phyloP scores from a whole-genome alignment of 2,113 vertebrate genomes.

The Epinephelus moara region DNA sequence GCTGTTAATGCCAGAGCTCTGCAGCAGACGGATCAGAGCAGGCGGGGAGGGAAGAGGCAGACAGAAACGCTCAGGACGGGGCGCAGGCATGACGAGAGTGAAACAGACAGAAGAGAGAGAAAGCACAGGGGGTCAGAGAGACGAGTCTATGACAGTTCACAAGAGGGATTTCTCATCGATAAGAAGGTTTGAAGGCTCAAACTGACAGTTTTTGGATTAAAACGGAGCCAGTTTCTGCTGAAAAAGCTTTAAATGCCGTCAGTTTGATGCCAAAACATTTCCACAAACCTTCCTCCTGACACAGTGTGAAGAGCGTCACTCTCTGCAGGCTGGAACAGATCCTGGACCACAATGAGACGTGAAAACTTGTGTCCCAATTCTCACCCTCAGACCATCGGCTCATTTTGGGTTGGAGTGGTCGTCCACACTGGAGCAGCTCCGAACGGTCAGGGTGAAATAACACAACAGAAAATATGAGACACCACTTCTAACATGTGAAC shows the following conservation, averaged over 20 bases:
- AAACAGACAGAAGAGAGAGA: constrained; percentile 15
- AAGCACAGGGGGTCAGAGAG: neutral
- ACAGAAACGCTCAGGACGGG: constrained; percentile 1
- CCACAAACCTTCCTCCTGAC: neutral
- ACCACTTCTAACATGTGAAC: neutral
- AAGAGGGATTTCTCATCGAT: constrained; percentile 31
- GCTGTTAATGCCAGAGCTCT: constrained; percentile 50
- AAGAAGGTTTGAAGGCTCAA: neutral
- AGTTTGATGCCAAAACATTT: neutral
- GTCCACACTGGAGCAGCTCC: neutral
- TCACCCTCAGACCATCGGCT: neutral
- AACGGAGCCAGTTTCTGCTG: neutral
- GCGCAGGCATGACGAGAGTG: constrained; percentile 19
- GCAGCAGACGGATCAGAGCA: constrained; percentile 51
- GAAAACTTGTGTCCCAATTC: neutral
- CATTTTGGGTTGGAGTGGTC: neutral
- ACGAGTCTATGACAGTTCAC: neutral
- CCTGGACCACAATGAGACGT: neutral
- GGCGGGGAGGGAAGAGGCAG: constrained; percentile 36
- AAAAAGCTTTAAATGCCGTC: neutral
- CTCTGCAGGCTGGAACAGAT: neutral
- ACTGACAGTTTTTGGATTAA: neutral
- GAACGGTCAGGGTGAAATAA: neutral
- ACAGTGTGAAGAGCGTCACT: constrained; percentile 10
- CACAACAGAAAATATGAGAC: neutral